A percentile compares a stretch with the other conserved stretches of the same genome.
phyloP scores from a whole-genome alignment of 2,797 vertebrate species.

The Bucorvus abyssinicus region DNA sequence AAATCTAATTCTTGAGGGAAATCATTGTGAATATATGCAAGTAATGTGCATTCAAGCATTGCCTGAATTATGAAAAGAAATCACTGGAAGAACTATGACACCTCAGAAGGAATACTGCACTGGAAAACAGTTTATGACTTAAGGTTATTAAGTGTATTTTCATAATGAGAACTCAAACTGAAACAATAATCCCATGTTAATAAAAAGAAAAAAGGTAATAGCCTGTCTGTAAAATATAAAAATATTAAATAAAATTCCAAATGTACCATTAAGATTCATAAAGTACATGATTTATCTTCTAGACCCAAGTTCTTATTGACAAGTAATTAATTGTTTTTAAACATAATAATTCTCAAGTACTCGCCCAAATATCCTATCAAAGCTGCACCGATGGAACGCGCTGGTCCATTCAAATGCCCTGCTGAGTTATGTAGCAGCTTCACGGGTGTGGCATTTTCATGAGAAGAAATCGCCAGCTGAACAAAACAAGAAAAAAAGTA shows the following conservation, averaged over 20 bases:
- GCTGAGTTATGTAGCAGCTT: constrained; percentile 94
- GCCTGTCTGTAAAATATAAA: neutral
- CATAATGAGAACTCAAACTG: neutral
- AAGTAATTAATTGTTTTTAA: neutral
- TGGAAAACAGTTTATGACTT: neutral
- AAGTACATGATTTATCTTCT: neutral
- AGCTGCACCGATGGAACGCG: constrained; percentile 89
- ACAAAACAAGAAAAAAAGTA: neutral
- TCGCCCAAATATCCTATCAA: constrained; percentile 95
- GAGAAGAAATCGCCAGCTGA: constrained; percentile 93
- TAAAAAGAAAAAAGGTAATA: neutral
- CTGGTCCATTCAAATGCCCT: constrained; percentile 93
- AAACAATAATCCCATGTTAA: neutral
- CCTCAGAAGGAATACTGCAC: neutral
- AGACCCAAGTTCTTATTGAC: neutral
- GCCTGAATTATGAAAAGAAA: neutral
- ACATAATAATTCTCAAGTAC: neutral
- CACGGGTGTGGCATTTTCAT: constrained; percentile 97
- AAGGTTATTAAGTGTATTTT: neutral
- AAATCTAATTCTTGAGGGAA: neutral
- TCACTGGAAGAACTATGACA: neutral
- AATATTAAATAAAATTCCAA: neutral
- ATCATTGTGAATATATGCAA: neutral
- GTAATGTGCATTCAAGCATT: neutral
- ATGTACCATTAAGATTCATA: neutral